Base-by-base conservation (phyloP, 2,888 invertebrate species). In the Caenorhabditis plicata region DNA sequence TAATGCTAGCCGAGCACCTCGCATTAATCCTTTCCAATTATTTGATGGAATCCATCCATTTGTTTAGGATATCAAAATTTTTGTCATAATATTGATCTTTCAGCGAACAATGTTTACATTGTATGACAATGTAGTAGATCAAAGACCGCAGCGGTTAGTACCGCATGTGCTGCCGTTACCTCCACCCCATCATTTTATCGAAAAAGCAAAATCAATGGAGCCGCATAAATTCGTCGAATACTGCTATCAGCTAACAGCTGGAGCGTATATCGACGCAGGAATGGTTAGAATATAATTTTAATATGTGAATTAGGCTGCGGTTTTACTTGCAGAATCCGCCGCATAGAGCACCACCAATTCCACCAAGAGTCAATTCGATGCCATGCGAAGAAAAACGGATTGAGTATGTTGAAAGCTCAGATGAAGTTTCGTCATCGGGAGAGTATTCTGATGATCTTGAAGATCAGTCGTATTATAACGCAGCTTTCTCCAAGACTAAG, bases 361-460 rank as follows among this genome's bases (percentile, higher is more conserved):
- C 60, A 5, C 35, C 43, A 8, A 41, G n/a, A n/a, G n/a, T n/a
- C n/a, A n/a, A n/a, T n/a, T n/a, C n/a, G n/a, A n/a, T n/a, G n/a
- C n/a, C n/a, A n/a, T n/a, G n/a, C n/a, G n/a, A n/a, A n/a, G n/a
- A n/a, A n/a, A n/a, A n/a, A n/a, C n/a, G n/a, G n/a, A n/a, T n/a
- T n/a, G n/a, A n/a, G n/a, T n/a, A n/a, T n/a, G n/a, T n/a, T n/a
- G n/a, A n/a, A n/a, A n/a, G n/a, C n/a, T 49, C 60, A 1, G 53
- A 53, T 13, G 60, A 60, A 20, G 29, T 60, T 23, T 60, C 60
- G 15, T 60, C 60, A 2, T 53, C 53, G 23, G 60, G 60, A 4
- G 60, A 60, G 23, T 60, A 60, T 50, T 60, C 60, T 0, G 60
- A 60, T 31, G 60, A 60, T 43, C 54, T 54, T 13, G 60, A 60